A percentile compares a stretch with the other conserved stretches of the same genome.
These are phyloP conservation scores for Mya arenaria DNA, from an alignment of 1,140 invertebrate genomes.

Conservation along the genomic window DNA sequence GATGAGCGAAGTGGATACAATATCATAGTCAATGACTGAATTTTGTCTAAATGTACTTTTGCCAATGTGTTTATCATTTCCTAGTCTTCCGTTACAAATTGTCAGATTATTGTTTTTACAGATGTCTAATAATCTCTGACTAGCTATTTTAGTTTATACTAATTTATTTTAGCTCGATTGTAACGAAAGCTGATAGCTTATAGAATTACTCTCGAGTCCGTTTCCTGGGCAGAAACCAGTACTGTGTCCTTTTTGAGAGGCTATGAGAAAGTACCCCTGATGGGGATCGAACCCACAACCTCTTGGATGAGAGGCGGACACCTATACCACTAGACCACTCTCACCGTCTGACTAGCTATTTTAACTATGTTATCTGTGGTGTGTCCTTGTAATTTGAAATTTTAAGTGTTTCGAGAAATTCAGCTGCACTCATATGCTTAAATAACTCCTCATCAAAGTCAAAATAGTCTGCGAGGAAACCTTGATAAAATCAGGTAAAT, in stretches of 20 bases:
- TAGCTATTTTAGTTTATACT: constrained; percentile 5
- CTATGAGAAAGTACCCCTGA: no score
- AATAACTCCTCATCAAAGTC: neutral
- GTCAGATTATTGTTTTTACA: constrained; percentile 10
- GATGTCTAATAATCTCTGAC: neutral
- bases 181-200: no score
- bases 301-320: no score
- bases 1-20: neutral
- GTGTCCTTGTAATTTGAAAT: neutral
- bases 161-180: no score
- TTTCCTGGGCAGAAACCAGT: no score
- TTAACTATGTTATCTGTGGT: neutral
- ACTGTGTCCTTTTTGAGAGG: no score
- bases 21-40: constrained; percentile 1
- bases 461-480: neutral
- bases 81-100: constrained; percentile 11
- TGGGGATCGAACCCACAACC: no score
- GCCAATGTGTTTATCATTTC: constrained; percentile 18
- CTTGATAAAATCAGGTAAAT: neutral
- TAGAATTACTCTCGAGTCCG: no score
- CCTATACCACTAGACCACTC: no score
- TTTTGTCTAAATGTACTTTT: neutral
- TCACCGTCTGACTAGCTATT: no score
- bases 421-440: neutral
- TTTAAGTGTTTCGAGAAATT: neutral